phyloP scores from a whole-genome alignment of 2,888 invertebrate species.

The Norana najaformis region DNA sequence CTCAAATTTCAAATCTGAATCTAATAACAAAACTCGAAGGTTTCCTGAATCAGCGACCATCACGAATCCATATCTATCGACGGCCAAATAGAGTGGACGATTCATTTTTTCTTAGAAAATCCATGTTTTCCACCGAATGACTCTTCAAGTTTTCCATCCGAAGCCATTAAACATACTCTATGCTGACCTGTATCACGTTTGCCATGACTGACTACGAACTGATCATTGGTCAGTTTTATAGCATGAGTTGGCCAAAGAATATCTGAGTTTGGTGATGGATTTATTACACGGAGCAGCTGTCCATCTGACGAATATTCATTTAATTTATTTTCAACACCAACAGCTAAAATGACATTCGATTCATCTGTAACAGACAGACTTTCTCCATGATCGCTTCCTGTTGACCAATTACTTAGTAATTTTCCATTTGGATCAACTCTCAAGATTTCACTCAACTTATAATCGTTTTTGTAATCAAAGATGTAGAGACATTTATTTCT shows the following conservation, averaged over 20 bases:
- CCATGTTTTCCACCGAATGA: neutral
- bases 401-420: too few species aligned
- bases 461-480: too few species aligned
- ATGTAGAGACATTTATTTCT: too few species aligned
- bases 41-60: neutral
- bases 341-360: too few species aligned
- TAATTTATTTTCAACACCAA: too few species aligned
- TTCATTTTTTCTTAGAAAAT: neutral
- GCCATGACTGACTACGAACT: neutral
- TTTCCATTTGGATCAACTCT: too few species aligned
- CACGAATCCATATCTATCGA: constrained; percentile 5
- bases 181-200: neutral
- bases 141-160: neutral
- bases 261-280: neutral
- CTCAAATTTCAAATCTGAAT: neutral
- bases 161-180: neutral
- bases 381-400: too few species aligned
- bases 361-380: too few species aligned
- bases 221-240: neutral
- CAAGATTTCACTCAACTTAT: too few species aligned
- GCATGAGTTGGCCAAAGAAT: neutral
- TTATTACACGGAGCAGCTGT: neutral
- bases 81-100: neutral
- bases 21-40: neutral
- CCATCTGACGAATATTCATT: constrained; percentile 13